These are phyloP conservation scores for Pseudocheirus occidentalis DNA, from an alignment of 2,797 vertebrate species.

Conservation along the genomic window DNA sequence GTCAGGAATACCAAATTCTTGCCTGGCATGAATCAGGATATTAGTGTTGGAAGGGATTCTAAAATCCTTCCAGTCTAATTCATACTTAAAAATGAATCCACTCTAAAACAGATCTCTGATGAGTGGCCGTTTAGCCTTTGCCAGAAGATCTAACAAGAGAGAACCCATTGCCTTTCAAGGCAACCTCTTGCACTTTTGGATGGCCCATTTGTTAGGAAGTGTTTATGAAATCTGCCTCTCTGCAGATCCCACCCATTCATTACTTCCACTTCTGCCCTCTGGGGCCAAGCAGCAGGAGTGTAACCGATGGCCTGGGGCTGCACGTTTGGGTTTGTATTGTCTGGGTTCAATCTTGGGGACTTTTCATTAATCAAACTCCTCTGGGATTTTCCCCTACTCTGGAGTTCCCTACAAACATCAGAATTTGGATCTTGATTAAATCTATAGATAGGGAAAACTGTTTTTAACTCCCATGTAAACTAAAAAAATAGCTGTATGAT, in stretches of 20 bases:
- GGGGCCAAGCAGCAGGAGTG: background rate
- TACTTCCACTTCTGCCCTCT: background rate
- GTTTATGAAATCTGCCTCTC: background rate
- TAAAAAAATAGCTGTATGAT: background rate
- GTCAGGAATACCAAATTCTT: background rate
- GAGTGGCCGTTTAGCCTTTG: background rate
- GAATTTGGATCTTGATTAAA: background rate
- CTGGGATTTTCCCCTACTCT: background rate
- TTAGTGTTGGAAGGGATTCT: background rate
- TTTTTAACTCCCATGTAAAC: background rate
- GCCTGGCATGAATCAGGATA: background rate
- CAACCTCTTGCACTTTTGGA: background rate
- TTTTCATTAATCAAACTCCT: background rate
- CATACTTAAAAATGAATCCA: background rate
- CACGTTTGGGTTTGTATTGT: background rate
- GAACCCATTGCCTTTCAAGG: background rate
- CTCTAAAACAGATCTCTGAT: background rate
- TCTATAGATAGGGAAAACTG: background rate
- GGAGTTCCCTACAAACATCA: background rate
- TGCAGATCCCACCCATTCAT: background rate
- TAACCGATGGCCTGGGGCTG: background rate
- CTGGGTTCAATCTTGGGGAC: background rate
- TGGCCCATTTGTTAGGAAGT: background rate
- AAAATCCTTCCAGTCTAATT: background rate
- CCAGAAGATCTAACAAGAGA: background rate